These are phyloP conservation scores for Catostomus latipinnis DNA, from an alignment of 2,797 vertebrate species.

Conservation along the genomic window DNA sequence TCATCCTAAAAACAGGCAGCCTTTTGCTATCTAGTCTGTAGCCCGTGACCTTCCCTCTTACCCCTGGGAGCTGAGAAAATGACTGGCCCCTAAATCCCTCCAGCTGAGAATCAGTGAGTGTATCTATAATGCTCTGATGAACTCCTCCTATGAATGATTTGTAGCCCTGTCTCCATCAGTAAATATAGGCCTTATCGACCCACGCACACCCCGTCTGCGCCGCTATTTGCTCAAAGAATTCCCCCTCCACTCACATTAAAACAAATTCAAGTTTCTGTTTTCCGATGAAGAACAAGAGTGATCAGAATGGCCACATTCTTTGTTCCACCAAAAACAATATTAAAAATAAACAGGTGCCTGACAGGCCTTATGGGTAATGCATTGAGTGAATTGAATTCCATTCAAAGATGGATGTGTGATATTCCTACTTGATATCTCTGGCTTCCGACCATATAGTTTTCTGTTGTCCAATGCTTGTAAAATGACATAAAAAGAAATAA, in stretches of 20 bases:
- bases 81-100: conserved; percentile 51
- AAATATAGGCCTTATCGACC: conserved; percentile 72
- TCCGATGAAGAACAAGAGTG: conserved; percentile 46
- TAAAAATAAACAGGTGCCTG: background rate
- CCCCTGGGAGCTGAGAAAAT: conserved; percentile 51
- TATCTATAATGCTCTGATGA: conserved; percentile 70
- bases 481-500: too few relatives aligned
- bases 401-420: background rate
- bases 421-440: background rate
- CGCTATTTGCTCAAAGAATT: conserved; percentile 61
- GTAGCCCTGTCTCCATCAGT: conserved; percentile 67
- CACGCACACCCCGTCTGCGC: conserved; percentile 56
- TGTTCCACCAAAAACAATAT: background rate
- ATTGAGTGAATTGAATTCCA: background rate
- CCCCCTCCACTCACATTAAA: conserved; percentile 31
- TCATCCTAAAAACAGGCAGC: conserved; percentile 45
- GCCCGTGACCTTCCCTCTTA: conserved; percentile 54
- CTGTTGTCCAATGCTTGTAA: too few relatives aligned
- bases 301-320: conserved; percentile 20
- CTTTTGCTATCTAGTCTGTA: conserved; percentile 47
- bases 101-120: conserved; percentile 58
- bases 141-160: conserved; percentile 73
- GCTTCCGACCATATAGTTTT: background rate
- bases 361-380: background rate
- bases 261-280: conserved; percentile 47